A percentile compares a stretch with the other conserved stretches of the same genome.
phyloP scores from a whole-genome alignment of 2,888 invertebrate genomes.

The Adineta ricciae region DNA sequence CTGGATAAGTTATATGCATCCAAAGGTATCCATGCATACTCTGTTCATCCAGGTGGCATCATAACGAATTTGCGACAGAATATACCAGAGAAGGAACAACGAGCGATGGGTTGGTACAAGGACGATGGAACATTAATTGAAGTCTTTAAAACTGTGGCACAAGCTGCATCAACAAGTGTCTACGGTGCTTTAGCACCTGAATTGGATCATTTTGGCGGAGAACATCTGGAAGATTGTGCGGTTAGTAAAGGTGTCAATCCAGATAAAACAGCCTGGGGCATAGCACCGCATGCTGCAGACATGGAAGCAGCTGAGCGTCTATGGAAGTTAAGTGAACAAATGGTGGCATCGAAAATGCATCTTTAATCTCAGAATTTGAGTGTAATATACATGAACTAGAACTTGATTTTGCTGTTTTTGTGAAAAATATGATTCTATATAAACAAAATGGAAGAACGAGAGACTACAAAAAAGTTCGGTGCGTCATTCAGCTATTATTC shows the following conservation, averaged over 20 bases:
- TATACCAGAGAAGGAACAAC: background rate
- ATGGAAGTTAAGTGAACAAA: background rate
- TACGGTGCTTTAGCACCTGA: background rate
- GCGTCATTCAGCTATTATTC: no score
- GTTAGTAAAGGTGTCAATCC: background rate
- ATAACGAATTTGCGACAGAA: background rate
- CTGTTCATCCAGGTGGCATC: conserved; percentile 1
- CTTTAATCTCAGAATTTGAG: no score
- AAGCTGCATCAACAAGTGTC: background rate
- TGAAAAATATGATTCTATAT: no score
- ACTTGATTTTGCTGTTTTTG: no score
- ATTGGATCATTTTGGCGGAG: background rate
- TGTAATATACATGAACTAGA: no score
- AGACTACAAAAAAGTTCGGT: no score
- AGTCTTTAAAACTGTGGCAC: background rate
- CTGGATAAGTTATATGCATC: background rate
- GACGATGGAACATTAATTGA: background rate
- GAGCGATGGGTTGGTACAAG: background rate
- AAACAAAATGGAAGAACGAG: no score
- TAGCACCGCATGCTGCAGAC: background rate
- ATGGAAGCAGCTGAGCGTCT: background rate
- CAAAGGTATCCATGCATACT: background rate
- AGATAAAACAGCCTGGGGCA: background rate
- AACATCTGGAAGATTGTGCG: background rate
- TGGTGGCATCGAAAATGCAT: background rate